Conservation (phyloP, 2,113 vertebrate genomes). For the Crotalus horridus region DNA sequence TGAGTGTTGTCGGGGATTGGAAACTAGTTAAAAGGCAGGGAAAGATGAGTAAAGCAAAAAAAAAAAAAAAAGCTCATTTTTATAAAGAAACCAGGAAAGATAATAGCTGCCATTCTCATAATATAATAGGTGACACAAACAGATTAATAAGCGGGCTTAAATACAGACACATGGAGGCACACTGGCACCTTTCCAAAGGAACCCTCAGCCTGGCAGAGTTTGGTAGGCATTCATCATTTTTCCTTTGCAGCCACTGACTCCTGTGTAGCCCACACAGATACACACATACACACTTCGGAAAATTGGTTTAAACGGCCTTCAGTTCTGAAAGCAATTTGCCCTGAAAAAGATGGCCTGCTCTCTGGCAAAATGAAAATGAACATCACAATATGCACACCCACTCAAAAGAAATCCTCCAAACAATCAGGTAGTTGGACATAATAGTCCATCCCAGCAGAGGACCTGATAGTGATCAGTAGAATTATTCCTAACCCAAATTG, state of each 20-base stretch:
- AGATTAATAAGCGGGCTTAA: not conserved
- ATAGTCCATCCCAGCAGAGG: not conserved
- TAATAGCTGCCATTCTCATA: not conserved
- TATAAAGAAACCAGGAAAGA: not conserved
- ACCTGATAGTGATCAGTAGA: not conserved
- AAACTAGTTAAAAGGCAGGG: not conserved
- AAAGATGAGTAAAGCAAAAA: not conserved
- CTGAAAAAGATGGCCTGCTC: not conserved
- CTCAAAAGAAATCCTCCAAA: not conserved
- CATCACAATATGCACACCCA: not conserved
- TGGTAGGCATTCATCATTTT: not conserved
- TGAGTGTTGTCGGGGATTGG: not conserved
- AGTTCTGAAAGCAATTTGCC: not conserved
- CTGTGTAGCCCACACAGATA: not conserved
- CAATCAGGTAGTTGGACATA: not conserved
- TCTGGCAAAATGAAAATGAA: not conserved
- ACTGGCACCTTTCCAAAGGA: not conserved
- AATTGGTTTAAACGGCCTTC: not conserved
- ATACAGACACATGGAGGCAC: not conserved
- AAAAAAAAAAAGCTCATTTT: not conserved
- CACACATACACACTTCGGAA: not conserved
- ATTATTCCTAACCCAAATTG: not conserved
- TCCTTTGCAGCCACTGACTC: not conserved
- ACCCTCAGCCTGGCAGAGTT: not conserved
- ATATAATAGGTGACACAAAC: slow-evolving; percentile 9